Evolutionary conservation across 2,888 invertebrate species (phyloP).

Genomic region (Nowickia ferox): DNA sequence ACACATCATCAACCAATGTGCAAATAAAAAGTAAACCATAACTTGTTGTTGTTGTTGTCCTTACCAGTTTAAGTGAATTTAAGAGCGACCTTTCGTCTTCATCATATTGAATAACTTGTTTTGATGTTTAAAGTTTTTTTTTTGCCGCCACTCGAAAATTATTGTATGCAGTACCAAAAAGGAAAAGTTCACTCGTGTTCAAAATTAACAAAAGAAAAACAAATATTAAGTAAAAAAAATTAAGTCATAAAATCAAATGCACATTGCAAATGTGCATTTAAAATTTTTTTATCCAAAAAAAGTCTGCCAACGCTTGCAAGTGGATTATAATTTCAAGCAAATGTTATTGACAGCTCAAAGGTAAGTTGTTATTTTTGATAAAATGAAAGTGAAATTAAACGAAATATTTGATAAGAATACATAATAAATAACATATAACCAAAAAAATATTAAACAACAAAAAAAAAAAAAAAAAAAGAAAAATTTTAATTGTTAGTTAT

Average conservation of each 20-base stretch:
- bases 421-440: not conserved
- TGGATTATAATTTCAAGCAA: conserved; percentile 42
- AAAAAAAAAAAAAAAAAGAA: too few species aligned
- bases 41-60: conserved; percentile 60
- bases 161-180: conserved; percentile 43
- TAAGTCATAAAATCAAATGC: conserved; percentile 33
- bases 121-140: not conserved
- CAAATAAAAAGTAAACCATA: conserved; percentile 51
- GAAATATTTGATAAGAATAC: conserved; percentile 47
- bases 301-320: not conserved
- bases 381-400: conserved; percentile 64
- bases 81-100: conserved; percentile 5
- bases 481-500: too few species aligned
- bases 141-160: not conserved
- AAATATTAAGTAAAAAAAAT: conserved; percentile 16
- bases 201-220: conserved; percentile 5
- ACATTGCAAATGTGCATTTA: conserved; percentile 41
- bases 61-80: conserved; percentile 52
- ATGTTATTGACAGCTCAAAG: conserved; percentile 10
- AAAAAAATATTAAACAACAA: not conserved
- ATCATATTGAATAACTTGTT: conserved; percentile 28
- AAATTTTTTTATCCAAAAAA: conserved; percentile 2
- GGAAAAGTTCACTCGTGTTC: conserved; percentile 7
- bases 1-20: not conserved
- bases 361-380: conserved; percentile 36